Evolutionary conservation across 2,888 invertebrate species (phyloP).

Genomic region (Eurytoma californica): DNA sequence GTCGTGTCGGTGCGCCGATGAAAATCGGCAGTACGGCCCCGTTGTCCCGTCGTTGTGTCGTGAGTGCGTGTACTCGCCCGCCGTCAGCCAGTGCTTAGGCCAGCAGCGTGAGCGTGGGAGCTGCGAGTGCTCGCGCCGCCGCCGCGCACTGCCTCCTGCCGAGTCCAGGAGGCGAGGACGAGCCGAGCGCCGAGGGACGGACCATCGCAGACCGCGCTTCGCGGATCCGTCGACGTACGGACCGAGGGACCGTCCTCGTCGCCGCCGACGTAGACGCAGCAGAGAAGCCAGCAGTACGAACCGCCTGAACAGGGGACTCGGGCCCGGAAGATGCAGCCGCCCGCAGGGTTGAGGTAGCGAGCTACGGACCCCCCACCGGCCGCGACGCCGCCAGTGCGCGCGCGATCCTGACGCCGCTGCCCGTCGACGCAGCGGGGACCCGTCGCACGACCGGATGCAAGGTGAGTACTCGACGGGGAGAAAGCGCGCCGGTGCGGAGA

Average conservation of each 20-base stretch:
- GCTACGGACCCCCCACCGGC: too few species aligned
- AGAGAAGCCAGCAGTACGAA: too few species aligned
- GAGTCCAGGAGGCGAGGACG: neutral
- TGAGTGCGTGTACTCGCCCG: conserved; percentile 50
- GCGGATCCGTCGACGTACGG: too few species aligned
- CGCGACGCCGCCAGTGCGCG: too few species aligned
- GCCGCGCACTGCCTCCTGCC: neutral
- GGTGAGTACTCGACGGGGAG: conserved; percentile 19
- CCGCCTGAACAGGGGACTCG: neutral
- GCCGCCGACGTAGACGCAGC: too few species aligned
- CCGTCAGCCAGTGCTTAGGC: neutral
- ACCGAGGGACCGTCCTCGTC: too few species aligned
- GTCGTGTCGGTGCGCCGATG: conserved; percentile 55
- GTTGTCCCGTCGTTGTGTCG: conserved; percentile 15
- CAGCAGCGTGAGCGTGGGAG: neutral
- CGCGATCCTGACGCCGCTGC: too few species aligned
- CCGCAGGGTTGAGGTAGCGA: neutral
- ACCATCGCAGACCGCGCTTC: neutral
- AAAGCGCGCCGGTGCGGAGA: neutral
- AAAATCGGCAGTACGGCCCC: conserved; percentile 46
- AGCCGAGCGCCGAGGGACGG: neutral
- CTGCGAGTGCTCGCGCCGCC: conserved; percentile 12
- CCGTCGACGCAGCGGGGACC: neutral
- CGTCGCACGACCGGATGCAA: conserved; percentile 19
- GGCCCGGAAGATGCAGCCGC: neutral